A percentile compares a stretch with the other conserved stretches of the same genome.
Conservation (phyloP, 2,888 invertebrate genomes). For the Mamestra brassicae region DNA sequence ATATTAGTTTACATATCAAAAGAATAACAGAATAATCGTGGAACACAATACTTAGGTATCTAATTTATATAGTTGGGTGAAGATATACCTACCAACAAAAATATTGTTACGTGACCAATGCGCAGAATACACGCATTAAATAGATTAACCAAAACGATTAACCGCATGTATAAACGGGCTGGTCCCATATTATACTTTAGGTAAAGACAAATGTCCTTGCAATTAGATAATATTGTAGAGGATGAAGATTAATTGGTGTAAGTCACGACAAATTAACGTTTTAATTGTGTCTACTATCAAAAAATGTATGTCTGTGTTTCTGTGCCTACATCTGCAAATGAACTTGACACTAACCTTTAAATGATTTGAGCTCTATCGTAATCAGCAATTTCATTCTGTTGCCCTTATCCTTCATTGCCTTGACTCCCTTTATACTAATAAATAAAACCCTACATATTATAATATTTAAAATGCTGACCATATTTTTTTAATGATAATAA, state of each 20-base stretch:
- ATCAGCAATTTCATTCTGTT: not conserved
- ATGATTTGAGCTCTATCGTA: not conserved
- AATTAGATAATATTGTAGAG: constrained; percentile 53
- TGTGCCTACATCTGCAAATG: not conserved
- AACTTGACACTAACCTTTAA: not conserved
- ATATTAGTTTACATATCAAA: too few relatives aligned
- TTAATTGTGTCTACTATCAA: constrained; percentile 18
- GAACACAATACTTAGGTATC: not conserved
- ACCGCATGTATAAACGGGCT: constrained; percentile 14
- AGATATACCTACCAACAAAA: not conserved
- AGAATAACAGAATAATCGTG: not conserved
- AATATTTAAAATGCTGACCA: not conserved
- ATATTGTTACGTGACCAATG: constrained; percentile 34
- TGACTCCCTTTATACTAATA: not conserved
- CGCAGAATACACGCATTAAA: constrained; percentile 30
- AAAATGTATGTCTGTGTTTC: constrained; percentile 14
- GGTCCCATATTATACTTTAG: constrained; percentile 15
- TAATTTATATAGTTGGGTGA: not conserved
- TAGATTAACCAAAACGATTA: constrained; percentile 41
- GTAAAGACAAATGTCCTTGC: constrained; percentile 40
- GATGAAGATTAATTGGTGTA: constrained; percentile 54
- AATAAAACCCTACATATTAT: too few relatives aligned
- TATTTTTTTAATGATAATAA: not conserved
- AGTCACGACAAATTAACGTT: constrained; percentile 57
- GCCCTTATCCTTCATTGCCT: not conserved